Base-by-base conservation (phyloP, 2,797 vertebrate species). In the Euphonia xanthogaster region DNA sequence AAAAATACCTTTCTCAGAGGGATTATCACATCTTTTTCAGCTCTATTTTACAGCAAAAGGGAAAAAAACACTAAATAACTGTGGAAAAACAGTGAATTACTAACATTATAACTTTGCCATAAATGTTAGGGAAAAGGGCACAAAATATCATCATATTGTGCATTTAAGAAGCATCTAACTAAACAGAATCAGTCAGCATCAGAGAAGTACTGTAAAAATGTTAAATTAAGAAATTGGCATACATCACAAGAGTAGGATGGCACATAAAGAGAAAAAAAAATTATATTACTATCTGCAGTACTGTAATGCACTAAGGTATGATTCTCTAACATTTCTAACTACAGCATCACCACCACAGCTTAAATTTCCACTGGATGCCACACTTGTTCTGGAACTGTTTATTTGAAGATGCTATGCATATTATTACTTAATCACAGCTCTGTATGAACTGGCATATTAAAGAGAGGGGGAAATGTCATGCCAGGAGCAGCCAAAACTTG, bases 1-100 rank as follows among this genome's bases (percentile, higher is more conserved):
- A 97, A 97, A 96, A 61, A 82, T 58, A 30, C 18, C 11, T 72
- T 94, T 92, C 94, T 91, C 88, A 88, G 58, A 91, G 71, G 71
- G 79, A 68, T 87, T 94, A 94, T 90, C 44, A 92, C 92, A 75
- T 67, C 48, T 93, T 93, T 94, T 92, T 53, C 70, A 92, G 44
- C 51, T 82, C 84, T 68, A 11, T 66, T 60, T 92, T 93, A 87
- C 53, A 87, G 68, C 47, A 95, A 74, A 96, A 78, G 14, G 28
- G 47, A 79, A 97, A 84, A 84, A 97, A 86, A 58, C 71, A 88
- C 77, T 91, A 86, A 94, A 84, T 7, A 88, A 84, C 51, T 76
- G 42, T 72, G 78, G 65, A 85, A 94, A 93, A 95, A n/a, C 1
- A 21, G 12, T 27, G 9, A 17, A 62, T 83, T 88, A 22, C 12